phyloP scores from a whole-genome alignment of 2,797 vertebrate species.

The Eptatretus atami region DNA sequence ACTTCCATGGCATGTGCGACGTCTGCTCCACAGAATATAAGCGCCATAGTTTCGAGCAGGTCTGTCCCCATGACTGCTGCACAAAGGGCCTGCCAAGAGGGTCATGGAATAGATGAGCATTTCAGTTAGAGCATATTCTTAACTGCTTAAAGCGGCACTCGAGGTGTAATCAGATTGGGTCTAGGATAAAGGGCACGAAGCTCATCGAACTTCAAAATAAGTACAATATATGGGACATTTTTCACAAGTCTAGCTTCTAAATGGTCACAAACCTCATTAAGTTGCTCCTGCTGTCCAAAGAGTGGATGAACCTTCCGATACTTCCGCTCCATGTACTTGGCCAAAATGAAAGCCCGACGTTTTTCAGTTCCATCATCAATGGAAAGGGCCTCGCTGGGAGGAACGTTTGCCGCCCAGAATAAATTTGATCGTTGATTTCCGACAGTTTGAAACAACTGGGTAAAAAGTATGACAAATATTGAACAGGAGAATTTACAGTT shows the following conservation, averaged over 20 bases:
- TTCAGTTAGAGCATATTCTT: neutral
- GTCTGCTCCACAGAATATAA: constrained; percentile 36
- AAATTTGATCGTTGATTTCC: constrained; percentile 69
- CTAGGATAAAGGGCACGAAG: neutral
- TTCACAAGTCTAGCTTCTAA: too few relatives aligned
- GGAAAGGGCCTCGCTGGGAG: constrained; percentile 20
- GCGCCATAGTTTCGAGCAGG: constrained; percentile 45
- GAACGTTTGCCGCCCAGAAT: constrained; percentile 40
- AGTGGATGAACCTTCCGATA: constrained; percentile 33
- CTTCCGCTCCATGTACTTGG: constrained; percentile 45
- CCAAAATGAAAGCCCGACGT: constrained; percentile 38
- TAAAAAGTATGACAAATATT: too few relatives aligned
- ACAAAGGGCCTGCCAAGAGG: constrained; percentile 29
- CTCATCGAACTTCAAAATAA: neutral
- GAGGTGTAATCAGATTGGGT: neutral
- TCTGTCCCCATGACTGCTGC: constrained; percentile 41
- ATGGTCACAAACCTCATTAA: constrained; percentile 37
- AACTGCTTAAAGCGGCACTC: too few relatives aligned
- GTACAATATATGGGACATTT: too few relatives aligned
- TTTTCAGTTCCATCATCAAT: constrained; percentile 26
- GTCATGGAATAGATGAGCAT: neutral
- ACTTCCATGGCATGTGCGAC: constrained; percentile 13
- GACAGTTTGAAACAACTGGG: constrained; percentile 63
- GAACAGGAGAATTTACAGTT: too few relatives aligned
- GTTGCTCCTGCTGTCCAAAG: constrained; percentile 30